phyloP scores from a whole-genome alignment of 2,113 vertebrate genomes.

The Pseudonaja textilis region DNA sequence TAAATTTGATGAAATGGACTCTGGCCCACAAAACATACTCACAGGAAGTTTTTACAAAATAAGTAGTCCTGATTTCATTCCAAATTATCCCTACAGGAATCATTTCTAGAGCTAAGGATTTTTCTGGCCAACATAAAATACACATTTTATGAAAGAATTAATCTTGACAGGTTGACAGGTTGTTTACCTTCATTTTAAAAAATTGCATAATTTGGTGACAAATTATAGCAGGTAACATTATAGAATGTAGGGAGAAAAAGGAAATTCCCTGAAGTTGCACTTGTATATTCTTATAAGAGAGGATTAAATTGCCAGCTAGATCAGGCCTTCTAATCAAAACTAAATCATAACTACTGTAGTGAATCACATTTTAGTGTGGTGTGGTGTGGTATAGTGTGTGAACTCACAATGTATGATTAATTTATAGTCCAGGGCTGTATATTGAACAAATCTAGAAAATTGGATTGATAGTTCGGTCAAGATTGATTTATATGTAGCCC shows the following conservation, averaged over 20 bases:
- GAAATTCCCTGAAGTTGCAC: background rate
- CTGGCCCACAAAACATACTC: background rate
- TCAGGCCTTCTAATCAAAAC: background rate
- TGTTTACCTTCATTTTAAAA: background rate
- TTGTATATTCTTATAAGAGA: background rate
- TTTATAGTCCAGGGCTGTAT: background rate
- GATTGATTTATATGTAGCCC: background rate
- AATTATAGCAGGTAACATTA: background rate
- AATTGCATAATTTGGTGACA: background rate
- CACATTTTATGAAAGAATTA: background rate
- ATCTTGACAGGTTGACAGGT: background rate
- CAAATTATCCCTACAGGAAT: background rate
- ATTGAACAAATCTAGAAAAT: background rate
- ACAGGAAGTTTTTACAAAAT: background rate
- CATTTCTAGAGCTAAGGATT: background rate
- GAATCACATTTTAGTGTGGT: background rate
- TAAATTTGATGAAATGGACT: background rate
- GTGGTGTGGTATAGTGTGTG: background rate
- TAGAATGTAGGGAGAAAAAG: background rate
- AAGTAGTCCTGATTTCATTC: background rate
- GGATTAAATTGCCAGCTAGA: background rate
- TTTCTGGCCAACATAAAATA: background rate
- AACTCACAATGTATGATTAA: background rate
- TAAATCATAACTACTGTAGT: background rate
- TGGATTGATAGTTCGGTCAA: background rate